Conservation (phyloP, 2,888 invertebrate genomes). For the Panzeria rudis region DNA sequence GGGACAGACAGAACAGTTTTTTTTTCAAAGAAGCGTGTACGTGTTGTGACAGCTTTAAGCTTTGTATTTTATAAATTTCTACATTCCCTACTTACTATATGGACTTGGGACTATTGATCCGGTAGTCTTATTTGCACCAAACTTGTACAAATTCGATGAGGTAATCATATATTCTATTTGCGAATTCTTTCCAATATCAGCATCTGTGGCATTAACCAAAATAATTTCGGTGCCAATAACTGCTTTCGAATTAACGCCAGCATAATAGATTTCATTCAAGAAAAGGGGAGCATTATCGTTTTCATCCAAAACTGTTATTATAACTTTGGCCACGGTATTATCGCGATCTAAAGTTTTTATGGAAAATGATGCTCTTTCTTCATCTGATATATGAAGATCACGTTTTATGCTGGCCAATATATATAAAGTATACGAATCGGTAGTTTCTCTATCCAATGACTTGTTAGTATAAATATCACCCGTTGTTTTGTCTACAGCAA, state of each 20-base stretch:
- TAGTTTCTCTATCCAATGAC: conserved; percentile 92
- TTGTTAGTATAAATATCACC: conserved; percentile 92
- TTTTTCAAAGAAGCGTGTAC: too few relatives aligned
- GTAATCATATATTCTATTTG: conserved; percentile 92
- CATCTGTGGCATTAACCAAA: conserved; percentile 91
- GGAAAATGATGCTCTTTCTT: conserved; percentile 84
- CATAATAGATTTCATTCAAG: conserved; percentile 84
- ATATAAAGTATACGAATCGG: conserved; percentile 89
- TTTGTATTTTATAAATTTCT: too few relatives aligned
- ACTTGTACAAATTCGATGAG: conserved; percentile 92
- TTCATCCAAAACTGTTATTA: conserved; percentile 90
- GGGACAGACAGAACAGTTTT: too few relatives aligned
- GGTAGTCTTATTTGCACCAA: conserved; percentile 89
- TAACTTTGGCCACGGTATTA: conserved; percentile 89
- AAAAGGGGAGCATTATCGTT: conserved; percentile 94
- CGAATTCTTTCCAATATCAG: conserved; percentile 93
- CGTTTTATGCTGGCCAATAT: conserved; percentile 94
- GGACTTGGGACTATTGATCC: conserved; percentile 95
- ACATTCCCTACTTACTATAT: conserved; percentile 86
- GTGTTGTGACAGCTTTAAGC: too few relatives aligned
- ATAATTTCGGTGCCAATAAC: conserved; percentile 90
- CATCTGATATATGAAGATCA: conserved; percentile 86
- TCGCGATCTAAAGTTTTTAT: conserved; percentile 85
- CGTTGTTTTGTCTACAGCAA: conserved; percentile 91
- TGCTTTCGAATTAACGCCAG: conserved; percentile 90